Conservation (phyloP, 2,113 vertebrate species). For the Nycticorax nycticorax region DNA sequence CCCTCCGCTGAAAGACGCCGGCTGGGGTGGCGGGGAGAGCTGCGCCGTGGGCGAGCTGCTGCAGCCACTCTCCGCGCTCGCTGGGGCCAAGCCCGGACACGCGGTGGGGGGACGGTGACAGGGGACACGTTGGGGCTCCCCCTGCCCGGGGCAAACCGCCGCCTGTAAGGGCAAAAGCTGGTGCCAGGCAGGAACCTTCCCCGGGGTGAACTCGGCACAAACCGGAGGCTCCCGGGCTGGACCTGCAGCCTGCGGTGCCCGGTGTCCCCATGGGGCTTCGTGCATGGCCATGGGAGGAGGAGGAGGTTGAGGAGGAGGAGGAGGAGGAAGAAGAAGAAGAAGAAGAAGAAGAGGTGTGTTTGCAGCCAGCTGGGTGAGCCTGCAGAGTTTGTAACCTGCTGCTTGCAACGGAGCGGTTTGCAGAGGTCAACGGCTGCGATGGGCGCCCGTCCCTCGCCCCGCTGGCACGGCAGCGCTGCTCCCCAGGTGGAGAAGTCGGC, state of each 20-base stretch:
- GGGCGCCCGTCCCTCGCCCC: not conserved
- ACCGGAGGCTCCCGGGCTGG: not conserved
- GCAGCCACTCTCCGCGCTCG: not conserved
- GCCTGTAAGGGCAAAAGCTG: not conserved
- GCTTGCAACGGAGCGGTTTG: not conserved
- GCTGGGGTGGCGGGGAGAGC: not conserved
- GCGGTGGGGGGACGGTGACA: not conserved
- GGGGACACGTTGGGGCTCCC: not conserved
- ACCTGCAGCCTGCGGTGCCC: not conserved
- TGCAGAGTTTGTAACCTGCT: not conserved
- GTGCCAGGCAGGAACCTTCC: not conserved
- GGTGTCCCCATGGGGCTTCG: not conserved
- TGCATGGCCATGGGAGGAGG: not conserved
- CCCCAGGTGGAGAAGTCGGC: not conserved
- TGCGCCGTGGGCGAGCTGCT: not conserved
- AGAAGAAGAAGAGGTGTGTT: not conserved
- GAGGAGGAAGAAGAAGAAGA: not conserved
- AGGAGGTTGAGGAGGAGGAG: not conserved
- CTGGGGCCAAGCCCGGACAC: not conserved
- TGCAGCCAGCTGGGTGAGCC: not conserved
- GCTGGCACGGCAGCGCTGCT: not conserved
- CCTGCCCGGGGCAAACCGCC: not conserved
- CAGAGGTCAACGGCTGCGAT: not conserved
- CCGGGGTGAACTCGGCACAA: fast-evolving
- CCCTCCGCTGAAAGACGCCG: not conserved